Conservation (phyloP, 35 echinoderm and acorn worm species). For the Nesometra sesokonis region DNA sequence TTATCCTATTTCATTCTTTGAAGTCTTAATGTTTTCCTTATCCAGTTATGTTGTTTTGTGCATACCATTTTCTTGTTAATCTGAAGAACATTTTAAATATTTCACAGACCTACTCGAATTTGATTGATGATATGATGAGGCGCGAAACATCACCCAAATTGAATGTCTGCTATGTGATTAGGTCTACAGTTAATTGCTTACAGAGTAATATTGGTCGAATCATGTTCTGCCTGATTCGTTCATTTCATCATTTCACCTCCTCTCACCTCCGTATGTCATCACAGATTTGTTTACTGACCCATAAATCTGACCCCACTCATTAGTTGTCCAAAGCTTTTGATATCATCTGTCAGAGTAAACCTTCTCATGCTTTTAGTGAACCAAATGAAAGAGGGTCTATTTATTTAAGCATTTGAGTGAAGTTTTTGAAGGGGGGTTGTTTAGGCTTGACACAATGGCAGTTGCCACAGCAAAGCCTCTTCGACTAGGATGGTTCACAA, state of each 20-base stretch:
- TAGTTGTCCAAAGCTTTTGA: not conserved
- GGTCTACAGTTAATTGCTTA: not conserved
- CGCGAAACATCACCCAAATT: too few species aligned
- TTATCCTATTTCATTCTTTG: too few species aligned
- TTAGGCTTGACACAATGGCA: not conserved
- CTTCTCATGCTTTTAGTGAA: not conserved
- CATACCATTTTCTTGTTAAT: too few species aligned
- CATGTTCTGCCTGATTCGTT: not conserved
- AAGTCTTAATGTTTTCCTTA: too few species aligned
- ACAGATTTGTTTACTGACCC: not conserved
- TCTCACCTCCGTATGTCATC: not conserved
- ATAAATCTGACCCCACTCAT: not conserved
- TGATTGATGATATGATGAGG: too few species aligned
- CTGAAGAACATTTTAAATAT: too few species aligned
- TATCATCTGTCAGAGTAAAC: not conserved
- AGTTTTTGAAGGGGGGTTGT: not conserved
- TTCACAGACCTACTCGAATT: too few species aligned
- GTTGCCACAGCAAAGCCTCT: not conserved
- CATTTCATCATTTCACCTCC: not conserved
- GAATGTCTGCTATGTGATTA: not conserved
- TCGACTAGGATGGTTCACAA: not conserved
- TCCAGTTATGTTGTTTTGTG: too few species aligned
- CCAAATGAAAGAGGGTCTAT: not conserved
- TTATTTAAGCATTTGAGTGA: not conserved
- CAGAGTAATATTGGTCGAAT: not conserved